phyloP scores from a whole-genome alignment of 2,888 invertebrate species.

The Caenorhabditis imperialis region DNA sequence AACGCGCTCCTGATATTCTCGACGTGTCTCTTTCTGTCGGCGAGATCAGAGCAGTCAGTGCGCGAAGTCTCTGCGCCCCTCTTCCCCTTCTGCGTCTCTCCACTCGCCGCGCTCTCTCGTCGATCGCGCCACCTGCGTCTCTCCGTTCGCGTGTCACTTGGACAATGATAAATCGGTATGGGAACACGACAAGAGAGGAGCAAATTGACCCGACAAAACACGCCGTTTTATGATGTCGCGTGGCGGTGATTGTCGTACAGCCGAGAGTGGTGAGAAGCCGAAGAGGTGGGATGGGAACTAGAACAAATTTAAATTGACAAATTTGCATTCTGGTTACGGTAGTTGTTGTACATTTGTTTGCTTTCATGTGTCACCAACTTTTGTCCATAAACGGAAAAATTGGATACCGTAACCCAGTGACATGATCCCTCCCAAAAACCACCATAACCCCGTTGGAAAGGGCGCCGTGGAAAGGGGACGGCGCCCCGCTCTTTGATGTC shows the following conservation, averaged over 20 bases:
- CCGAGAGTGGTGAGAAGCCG: conserved; percentile 8
- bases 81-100: conserved; percentile 11
- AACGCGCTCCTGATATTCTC: neutral
- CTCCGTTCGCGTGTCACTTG: neutral
- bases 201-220: conserved; percentile 36
- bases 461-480: conserved; percentile 2
- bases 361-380: too few species aligned
- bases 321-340: too few species aligned
- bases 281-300: conserved; percentile 5
- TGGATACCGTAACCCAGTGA: neutral
- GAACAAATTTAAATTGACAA: neutral
- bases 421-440: neutral
- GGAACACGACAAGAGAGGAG: conserved; percentile 39
- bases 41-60: conserved; percentile 41
- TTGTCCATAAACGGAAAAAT: conserved; percentile 5
- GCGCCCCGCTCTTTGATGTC: conserved; percentile 11
- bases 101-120: conserved; percentile 7
- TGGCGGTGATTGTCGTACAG: neutral
- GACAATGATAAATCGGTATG: conserved; percentile 59
- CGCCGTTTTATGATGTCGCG: conserved; percentile 36
- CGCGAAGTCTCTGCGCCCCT: conserved; percentile 23
- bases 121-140: conserved; percentile 6
- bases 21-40: conserved; percentile 31
- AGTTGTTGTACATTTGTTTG: too few species aligned
- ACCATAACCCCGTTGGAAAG: too few species aligned